Conservation (phyloP, 2,888 invertebrate genomes). For the Quadroppia sp. region DNA sequence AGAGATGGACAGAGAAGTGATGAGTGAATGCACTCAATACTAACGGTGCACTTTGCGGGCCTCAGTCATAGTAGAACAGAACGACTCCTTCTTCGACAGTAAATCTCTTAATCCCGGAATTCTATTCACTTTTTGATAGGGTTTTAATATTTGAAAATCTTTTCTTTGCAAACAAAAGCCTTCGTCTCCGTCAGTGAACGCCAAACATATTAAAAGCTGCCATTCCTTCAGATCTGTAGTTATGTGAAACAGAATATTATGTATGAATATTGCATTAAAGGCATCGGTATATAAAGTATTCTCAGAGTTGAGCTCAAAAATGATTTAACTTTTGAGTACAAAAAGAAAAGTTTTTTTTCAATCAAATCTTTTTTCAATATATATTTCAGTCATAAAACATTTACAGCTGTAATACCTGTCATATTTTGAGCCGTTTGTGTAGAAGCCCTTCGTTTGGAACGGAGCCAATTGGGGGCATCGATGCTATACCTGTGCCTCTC, state of each 20-base stretch:
- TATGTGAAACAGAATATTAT: too few relatives aligned
- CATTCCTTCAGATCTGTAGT: constrained; percentile 45
- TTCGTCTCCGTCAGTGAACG: constrained; percentile 47
- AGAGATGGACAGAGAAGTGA: background rate
- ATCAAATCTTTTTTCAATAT: background rate
- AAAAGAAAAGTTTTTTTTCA: background rate
- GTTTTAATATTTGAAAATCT: constrained; percentile 43
- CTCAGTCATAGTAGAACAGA: constrained; percentile 48
- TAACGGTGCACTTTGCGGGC: constrained; percentile 47
- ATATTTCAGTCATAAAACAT: background rate
- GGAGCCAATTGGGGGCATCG: constrained; percentile 46
- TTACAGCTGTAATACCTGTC: background rate
- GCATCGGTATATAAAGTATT: too few relatives aligned
- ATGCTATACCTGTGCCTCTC: constrained; percentile 45
- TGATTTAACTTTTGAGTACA: background rate
- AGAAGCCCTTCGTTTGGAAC: constrained; percentile 16
- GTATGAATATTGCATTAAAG: too few relatives aligned
- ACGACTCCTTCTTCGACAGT: constrained; percentile 48
- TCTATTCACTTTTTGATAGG: constrained; percentile 48
- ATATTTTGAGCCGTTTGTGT: constrained; percentile 27
- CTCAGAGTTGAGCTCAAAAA: too few relatives aligned
- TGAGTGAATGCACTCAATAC: background rate
- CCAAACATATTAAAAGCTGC: constrained; percentile 48
- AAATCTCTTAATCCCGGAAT: constrained; percentile 48
- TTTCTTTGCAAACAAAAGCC: constrained; percentile 46